phyloP scores from a whole-genome alignment of 2,797 vertebrate species.

The Acropternis orthonyx region DNA sequence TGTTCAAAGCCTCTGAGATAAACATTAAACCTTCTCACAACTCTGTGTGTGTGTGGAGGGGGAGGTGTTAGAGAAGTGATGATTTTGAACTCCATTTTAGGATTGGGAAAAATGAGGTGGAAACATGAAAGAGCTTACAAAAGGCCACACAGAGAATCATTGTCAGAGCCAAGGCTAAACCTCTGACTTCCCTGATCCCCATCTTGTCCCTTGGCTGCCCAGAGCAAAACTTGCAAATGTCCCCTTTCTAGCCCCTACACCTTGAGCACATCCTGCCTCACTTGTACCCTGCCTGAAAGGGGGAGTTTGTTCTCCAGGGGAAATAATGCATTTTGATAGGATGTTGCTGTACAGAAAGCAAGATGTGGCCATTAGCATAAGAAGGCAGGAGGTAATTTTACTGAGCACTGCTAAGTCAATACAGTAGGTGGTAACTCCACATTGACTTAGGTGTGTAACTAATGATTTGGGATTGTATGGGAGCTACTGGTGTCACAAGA shows the following conservation, averaged over 20 bases:
- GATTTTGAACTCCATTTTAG: conserved; percentile 30
- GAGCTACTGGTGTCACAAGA: background rate
- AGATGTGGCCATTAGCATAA: background rate
- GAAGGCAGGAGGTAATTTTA: background rate
- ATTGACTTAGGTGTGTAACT: background rate
- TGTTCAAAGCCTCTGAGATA: background rate
- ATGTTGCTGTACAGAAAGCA: background rate
- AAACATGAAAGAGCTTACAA: background rate
- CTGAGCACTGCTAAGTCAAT: background rate
- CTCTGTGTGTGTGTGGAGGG: background rate
- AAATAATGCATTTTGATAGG: background rate
- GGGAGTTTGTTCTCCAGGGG: background rate
- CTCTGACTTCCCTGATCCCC: background rate
- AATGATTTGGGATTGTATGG: background rate
- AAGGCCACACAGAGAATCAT: background rate
- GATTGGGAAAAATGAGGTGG: conserved; percentile 4
- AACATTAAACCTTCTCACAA: conserved; percentile 24
- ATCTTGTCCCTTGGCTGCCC: background rate
- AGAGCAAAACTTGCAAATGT: background rate
- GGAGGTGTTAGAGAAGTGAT: conserved; percentile 33
- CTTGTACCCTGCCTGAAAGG: background rate
- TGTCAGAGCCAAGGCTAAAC: background rate
- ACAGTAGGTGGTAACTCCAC: background rate
- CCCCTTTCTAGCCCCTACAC: accelerated
- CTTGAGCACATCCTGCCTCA: background rate